Evolutionary conservation across 2,113 vertebrate species (phyloP).

Genomic region (Cercopithecus mona): DNA sequence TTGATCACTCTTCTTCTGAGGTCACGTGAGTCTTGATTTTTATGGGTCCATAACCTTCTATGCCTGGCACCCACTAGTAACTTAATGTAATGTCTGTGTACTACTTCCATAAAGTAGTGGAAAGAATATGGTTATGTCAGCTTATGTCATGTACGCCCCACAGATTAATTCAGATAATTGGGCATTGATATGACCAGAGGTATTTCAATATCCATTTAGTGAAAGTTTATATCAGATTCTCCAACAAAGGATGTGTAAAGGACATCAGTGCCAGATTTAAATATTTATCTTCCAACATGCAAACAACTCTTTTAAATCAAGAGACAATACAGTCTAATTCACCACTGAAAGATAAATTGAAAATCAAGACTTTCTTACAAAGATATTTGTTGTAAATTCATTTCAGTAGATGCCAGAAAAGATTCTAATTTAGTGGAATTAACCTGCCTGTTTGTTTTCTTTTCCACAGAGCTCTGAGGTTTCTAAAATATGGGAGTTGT

Average conservation of each 20-base stretch:
- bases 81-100: not conserved
- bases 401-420: not conserved
- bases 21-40: not conserved
- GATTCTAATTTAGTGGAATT: not conserved
- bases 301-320: not conserved
- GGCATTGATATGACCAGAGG: not conserved
- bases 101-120: not conserved
- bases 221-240: not conserved
- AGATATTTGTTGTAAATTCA: constrained; percentile 46
- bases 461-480: not conserved
- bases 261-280: not conserved
- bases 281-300: not conserved
- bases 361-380: constrained; percentile 32
- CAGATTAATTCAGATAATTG: not conserved
- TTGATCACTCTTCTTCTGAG: not conserved
- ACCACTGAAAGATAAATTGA: constrained; percentile 24
- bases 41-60: not conserved
- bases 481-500: constrained; percentile 7
- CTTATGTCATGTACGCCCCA: not conserved
- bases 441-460: not conserved
- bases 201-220: not conserved
- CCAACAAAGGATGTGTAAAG: not conserved
- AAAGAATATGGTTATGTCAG: not conserved
- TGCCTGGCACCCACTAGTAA: not conserved
- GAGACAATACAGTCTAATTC: not conserved